Evolutionary conservation across 2,888 invertebrate genomes (phyloP), one percentile per base, ranked within the genome.

Genomic region (Cephus pulcher): DNA sequence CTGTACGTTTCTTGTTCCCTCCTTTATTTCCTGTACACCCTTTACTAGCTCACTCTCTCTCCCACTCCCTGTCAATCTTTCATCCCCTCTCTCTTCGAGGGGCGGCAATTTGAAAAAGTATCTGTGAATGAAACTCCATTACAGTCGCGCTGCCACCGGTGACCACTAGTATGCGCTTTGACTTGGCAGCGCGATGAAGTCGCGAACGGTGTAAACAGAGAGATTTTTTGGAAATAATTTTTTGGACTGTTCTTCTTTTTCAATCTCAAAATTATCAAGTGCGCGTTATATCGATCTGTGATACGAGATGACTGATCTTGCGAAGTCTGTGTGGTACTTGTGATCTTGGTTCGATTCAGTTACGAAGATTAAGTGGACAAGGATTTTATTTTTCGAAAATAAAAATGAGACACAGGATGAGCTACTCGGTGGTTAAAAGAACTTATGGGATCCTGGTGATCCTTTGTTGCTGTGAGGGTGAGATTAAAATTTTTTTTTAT

Each of bases 401-500:
- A 40, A 56, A 56, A 56, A 56, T 56, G 56, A 56, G 23, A 56
- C 56, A 23, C 23, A 23, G 56, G 56, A 56, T 56, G 56, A 56
- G 23, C 56, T 56, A 56, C 23, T 56, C 56, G 56, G 9, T 56
- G 23, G 23, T 23, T 23, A 56, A 56, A 56, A 56, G 23, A 56
- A 56, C 15, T 15, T 15, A 34, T 40, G 81, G 75, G 35, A 75
- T 83, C n/a, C 73, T 85, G 73, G 56, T 71, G 12, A 34, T 86
- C 79, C 75, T 84, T 78, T 73, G 86, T 80, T 81, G 79, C 78
- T 71, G 30, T 34, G 34, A 71, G 34, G 71, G 71, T 71, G 71
- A 71, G 71, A 9, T 71, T 71, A 30, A 32, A 2, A 1, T 32
- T 32, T 32, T 32, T 56, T 56, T 23, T 23, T 0, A 56, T 9